A percentile compares a stretch with the other conserved stretches of the same genome.
These are phyloP conservation scores for Nannospalax galili DNA, from an alignment of 2,113 vertebrate species.

Conservation along the genomic window DNA sequence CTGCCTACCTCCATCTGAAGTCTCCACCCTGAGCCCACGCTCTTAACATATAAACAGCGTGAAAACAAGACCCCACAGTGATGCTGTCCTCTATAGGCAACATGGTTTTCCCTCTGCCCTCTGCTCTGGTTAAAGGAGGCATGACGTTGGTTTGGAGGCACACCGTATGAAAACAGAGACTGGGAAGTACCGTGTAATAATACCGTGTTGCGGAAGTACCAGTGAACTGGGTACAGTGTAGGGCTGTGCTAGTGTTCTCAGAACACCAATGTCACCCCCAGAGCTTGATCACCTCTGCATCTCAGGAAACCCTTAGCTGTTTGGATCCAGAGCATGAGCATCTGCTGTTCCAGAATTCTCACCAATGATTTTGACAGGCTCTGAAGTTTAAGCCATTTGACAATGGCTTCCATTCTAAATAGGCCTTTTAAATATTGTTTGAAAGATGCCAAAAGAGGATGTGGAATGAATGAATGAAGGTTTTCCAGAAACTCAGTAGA, in stretches of 20 bases:
- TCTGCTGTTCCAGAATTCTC: background rate
- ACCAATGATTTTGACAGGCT: background rate
- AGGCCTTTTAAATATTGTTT: background rate
- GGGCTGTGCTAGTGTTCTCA: background rate
- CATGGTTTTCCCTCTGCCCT: background rate
- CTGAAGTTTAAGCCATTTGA: background rate
- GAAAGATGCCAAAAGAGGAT: background rate
- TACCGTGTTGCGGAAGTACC: background rate
- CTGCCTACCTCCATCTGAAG: background rate
- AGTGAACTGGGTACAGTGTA: background rate
- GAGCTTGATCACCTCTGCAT: background rate
- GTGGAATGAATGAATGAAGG: background rate
- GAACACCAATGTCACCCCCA: background rate
- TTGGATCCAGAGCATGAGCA: background rate
- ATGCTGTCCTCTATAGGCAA: background rate
- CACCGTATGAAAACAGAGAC: background rate
- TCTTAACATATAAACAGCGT: background rate
- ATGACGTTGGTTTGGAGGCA: background rate
- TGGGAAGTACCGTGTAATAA: background rate
- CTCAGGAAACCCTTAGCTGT: background rate
- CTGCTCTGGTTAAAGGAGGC: background rate
- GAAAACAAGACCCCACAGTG: background rate
- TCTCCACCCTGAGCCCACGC: background rate
- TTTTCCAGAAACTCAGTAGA: slow-evolving; percentile 39
- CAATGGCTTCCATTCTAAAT: background rate